Percentiles rank a stretch among this genome's conserved stretches.
Conservation (phyloP, 2,113 vertebrate genomes). For the Solea solea region DNA sequence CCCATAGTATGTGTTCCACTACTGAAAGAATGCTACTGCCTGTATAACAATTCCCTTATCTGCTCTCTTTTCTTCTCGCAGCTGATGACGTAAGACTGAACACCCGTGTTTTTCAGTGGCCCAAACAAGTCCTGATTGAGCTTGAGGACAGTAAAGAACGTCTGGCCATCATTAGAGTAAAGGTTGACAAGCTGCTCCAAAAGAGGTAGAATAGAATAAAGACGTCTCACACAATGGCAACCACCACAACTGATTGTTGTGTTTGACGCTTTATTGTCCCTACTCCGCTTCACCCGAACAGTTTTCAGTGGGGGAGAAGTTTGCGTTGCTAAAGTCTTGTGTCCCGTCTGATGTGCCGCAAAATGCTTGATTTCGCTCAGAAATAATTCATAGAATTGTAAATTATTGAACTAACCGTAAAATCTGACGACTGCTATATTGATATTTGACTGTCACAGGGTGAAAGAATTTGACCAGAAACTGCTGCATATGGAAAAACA, state of each 20-base stretch:
- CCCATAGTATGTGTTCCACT: not conserved
- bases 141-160: slow-evolving; percentile 79
- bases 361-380: not conserved
- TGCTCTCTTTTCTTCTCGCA: slow-evolving; percentile 54
- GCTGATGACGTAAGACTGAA: slow-evolving; percentile 88
- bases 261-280: not conserved
- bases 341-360: not conserved
- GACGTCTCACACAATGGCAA: not conserved
- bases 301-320: not conserved
- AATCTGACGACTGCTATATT: not conserved
- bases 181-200: slow-evolving; percentile 76
- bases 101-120: slow-evolving; percentile 87
- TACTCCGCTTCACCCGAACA: not conserved
- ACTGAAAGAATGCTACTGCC: not conserved
- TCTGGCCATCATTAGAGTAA: slow-evolving; percentile 66
- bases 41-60: not conserved
- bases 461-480: slow-evolving; percentile 76
- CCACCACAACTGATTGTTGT: not conserved
- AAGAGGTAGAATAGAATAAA: slow-evolving; percentile 79
- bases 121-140: slow-evolving; percentile 79
- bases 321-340: not conserved
- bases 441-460: slow-evolving; percentile 71
- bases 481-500: slow-evolving; percentile 81
- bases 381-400: no score
- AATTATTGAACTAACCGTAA: not conserved